Conservation (phyloP, 2,113 vertebrate species). For the Rhynchomys soricoides region DNA sequence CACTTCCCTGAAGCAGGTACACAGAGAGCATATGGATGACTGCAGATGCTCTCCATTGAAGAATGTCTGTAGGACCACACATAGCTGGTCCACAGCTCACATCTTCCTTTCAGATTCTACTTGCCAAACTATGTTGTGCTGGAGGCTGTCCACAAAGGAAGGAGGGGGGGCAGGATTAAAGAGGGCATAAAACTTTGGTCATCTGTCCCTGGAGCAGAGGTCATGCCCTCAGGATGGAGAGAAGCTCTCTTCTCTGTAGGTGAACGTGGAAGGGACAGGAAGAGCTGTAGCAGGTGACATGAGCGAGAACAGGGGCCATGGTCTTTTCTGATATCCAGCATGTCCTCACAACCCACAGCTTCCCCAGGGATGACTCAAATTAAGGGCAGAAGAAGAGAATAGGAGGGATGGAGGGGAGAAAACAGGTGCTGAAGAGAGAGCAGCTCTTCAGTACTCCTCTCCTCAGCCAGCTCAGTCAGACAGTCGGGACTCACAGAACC, state of each 20-base stretch:
- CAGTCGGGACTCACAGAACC: rapidly evolving
- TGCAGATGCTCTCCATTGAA: not conserved
- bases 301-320: rapidly evolving
- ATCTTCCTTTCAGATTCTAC: not conserved
- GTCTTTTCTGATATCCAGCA: not conserved
- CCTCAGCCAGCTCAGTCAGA: rapidly evolving
- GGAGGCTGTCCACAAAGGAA: not conserved
- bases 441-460: rapidly evolving
- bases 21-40: not conserved
- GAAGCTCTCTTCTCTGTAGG: not conserved
- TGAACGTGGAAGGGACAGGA: rapidly evolving
- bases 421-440: no score
- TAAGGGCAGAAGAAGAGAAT: not conserved
- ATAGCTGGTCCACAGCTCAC: rapidly evolving
- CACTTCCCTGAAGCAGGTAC: no score
- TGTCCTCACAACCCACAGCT: rapidly evolving
- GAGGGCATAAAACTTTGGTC: no score
- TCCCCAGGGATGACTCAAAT: not conserved
- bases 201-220: not conserved
- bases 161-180: not conserved
- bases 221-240: not conserved
- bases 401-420: not conserved
- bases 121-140: rapidly evolving
- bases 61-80: no score
- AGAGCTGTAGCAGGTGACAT: not conserved